Conservation (phyloP, 23 tunicate species). For the Pegea sp. region DNA sequence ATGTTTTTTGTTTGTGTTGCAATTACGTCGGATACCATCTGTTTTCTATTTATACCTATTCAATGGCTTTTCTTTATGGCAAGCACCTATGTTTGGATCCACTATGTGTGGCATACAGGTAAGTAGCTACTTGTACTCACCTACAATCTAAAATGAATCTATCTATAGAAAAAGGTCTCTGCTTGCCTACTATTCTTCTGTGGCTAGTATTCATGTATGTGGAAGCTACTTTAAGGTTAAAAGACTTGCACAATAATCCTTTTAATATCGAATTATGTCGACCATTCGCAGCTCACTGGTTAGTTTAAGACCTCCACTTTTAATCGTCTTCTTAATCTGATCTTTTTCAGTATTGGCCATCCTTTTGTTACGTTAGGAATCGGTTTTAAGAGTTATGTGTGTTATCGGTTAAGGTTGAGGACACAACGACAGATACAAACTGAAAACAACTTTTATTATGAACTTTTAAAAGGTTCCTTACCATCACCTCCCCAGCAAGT, state of each 20-base stretch:
- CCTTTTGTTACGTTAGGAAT: slow-evolving; percentile 69
- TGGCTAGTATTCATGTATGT: slow-evolving; percentile 68
- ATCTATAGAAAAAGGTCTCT: slow-evolving; percentile 66
- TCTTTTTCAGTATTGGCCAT: slow-evolving; percentile 55
- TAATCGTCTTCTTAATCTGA: neutral
- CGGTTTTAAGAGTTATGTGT: slow-evolving; percentile 57
- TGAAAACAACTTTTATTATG: slow-evolving; percentile 51
- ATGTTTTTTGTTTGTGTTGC: slow-evolving; percentile 68
- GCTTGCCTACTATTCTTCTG: slow-evolving; percentile 53
- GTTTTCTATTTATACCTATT: slow-evolving; percentile 59
- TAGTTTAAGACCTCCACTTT: slow-evolving; percentile 3
- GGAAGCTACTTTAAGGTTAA: slow-evolving; percentile 35
- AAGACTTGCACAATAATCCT: slow-evolving; percentile 31
- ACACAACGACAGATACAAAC: slow-evolving; percentile 45
- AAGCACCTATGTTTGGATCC: slow-evolving; percentile 77
- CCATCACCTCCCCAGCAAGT: slow-evolving; percentile 7
- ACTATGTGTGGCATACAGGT: slow-evolving; percentile 92
- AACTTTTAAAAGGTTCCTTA: slow-evolving; percentile 37
- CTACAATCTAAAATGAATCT: too few relatives aligned
- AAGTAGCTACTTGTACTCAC: too few relatives aligned
- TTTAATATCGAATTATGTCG: slow-evolving; percentile 53
- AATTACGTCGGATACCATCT: slow-evolving; percentile 63
- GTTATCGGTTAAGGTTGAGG: slow-evolving; percentile 32
- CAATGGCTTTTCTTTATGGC: slow-evolving; percentile 80
- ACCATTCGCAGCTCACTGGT: slow-evolving; percentile 93